Conservation (phyloP, 2,797 vertebrate genomes). For the Rhinichthys osculus region DNA sequence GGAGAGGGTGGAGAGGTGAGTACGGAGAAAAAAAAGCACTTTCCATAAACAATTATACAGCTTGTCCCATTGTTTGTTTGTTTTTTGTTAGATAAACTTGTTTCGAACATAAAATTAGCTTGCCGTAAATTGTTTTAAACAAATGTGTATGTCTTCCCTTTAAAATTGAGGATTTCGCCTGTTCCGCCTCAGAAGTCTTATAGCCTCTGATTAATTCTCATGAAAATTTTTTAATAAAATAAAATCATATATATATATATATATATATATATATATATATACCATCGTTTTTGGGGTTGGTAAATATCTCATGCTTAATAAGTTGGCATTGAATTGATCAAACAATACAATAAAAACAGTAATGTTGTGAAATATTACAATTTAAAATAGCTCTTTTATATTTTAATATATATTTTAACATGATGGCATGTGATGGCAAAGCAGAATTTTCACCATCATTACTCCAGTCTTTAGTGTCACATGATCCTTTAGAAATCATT, state of each 20-base stretch:
- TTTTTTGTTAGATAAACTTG: not conserved
- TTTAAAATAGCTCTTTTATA: not conserved
- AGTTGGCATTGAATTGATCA: not conserved
- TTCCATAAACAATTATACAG: not conserved
- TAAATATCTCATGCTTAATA: not conserved
- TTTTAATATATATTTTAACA: not conserved
- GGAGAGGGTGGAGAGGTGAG: slow-evolving; percentile 82
- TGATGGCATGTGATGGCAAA: not conserved
- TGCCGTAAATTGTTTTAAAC: not conserved
- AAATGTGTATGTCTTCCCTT: not conserved
- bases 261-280: too few species aligned
- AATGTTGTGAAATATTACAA: not conserved
- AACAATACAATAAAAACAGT: not conserved
- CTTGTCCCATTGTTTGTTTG: not conserved
- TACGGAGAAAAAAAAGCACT: not conserved
- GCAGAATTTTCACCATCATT: not conserved
- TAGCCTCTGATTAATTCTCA: not conserved
- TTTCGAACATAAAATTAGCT: not conserved
- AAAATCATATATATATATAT: not conserved
- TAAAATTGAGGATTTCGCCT: not conserved
- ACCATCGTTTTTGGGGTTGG: not conserved
- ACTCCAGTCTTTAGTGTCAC: not conserved
- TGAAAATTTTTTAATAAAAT: not conserved
- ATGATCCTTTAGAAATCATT: not conserved
- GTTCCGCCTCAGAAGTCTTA: not conserved